phyloP scores from a whole-genome alignment of 2,888 invertebrate genomes.

The Boloria selene region DNA sequence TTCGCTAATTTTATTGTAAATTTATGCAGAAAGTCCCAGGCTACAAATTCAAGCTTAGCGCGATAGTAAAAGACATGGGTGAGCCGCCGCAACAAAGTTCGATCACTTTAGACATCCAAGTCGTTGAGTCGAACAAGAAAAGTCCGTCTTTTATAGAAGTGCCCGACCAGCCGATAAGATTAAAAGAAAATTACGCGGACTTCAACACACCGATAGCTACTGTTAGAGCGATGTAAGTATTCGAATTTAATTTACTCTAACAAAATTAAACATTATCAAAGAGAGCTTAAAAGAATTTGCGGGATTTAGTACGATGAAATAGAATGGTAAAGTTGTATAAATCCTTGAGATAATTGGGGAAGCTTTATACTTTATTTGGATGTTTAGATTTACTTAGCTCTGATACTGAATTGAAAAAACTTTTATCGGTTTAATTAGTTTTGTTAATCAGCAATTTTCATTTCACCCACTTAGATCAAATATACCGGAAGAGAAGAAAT shows the following conservation, averaged over 20 bases:
- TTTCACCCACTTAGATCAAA: slow-evolving; percentile 83
- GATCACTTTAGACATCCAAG: slow-evolving; percentile 91
- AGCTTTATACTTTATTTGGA: slow-evolving; percentile 5
- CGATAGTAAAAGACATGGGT: slow-evolving; percentile 91
- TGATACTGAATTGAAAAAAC: slow-evolving; percentile 4
- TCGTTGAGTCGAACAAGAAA: slow-evolving; percentile 94
- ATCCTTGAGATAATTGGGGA: slow-evolving; percentile 8
- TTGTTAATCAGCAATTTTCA: slow-evolving; percentile 7
- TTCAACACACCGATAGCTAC: slow-evolving; percentile 87
- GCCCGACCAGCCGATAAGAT: slow-evolving; percentile 83
- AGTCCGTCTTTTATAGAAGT: slow-evolving; percentile 87
- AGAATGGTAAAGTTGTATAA: slow-evolving; percentile 21
- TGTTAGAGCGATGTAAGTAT: slow-evolving; percentile 86
- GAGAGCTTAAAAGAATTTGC: slow-evolving; percentile 26
- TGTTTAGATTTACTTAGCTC: slow-evolving; percentile 2
- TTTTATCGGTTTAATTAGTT: not conserved
- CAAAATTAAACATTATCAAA: slow-evolving; percentile 35
- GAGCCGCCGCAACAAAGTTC: slow-evolving; percentile 84
- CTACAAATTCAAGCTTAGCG: slow-evolving; percentile 86
- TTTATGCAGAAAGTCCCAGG: slow-evolving; percentile 81
- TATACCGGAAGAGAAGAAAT: slow-evolving; percentile 87
- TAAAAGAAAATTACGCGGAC: slow-evolving; percentile 89
- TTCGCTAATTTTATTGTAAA: slow-evolving; percentile 32
- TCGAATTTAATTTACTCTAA: slow-evolving; percentile 37
- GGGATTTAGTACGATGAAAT: slow-evolving; percentile 19